These are phyloP conservation scores for Percina caprodes DNA, from an alignment of 2,113 vertebrate species.

Conservation along the genomic window DNA sequence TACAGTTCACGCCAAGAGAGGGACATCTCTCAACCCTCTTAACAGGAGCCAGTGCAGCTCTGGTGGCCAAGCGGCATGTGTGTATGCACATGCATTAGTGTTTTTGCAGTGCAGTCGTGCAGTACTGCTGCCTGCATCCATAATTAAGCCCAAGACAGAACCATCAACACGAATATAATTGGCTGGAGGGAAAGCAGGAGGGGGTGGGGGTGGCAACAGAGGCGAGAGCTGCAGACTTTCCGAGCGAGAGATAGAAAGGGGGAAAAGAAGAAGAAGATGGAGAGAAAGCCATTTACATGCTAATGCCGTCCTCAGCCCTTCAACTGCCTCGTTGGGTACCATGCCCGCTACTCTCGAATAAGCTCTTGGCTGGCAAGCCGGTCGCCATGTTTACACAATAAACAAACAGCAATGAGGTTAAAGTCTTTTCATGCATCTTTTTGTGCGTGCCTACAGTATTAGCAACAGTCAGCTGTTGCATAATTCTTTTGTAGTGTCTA, in stretches of 20 bases:
- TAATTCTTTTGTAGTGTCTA: constrained; percentile 56
- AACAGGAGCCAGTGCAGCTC: constrained; percentile 56
- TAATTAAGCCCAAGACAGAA: constrained; percentile 71
- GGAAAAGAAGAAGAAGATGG: constrained; percentile 21
- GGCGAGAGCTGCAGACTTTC: constrained; percentile 62
- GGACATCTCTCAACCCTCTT: constrained; percentile 58
- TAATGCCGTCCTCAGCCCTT: constrained; percentile 80
- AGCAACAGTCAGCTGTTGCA: constrained; percentile 65
- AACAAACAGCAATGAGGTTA: constrained; percentile 81
- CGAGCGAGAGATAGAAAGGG: constrained; percentile 52
- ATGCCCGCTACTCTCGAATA: constrained; percentile 53
- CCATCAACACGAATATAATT: constrained; percentile 72
- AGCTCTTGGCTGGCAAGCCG: constrained; percentile 71
- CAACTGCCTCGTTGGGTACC: constrained; percentile 70
- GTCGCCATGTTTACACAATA: constrained; percentile 83
- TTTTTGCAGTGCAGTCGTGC: constrained; percentile 52
- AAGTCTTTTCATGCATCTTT: constrained; percentile 64
- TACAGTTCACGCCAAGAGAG: constrained; percentile 46
- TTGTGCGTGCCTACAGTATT: constrained; percentile 61
- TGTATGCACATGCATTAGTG: constrained; percentile 45
- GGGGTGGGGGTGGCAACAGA: not conserved
- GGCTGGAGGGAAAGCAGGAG: constrained; percentile 29
- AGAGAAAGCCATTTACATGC: constrained; percentile 84
- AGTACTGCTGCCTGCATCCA: constrained; percentile 66
- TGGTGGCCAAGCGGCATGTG: constrained; percentile 50